Base-by-base conservation (phyloP, 2,888 invertebrate genomes). In the Gymnosoma rotundatum region DNA sequence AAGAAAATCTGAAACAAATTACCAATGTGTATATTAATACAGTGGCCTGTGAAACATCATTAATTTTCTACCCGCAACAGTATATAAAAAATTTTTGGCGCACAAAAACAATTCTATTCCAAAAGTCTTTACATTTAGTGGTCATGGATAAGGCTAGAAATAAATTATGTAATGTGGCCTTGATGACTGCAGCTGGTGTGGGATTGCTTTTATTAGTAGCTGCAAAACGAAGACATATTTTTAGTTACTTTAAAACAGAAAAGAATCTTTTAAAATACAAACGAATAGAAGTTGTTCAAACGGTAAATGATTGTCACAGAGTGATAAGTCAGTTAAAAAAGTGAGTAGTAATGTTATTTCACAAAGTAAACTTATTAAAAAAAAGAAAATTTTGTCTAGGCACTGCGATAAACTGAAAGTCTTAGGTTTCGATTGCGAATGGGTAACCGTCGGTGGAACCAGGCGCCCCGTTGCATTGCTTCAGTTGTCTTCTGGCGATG, bases 351-450 rank as follows among this genome's bases (percentile, higher is more conserved):
- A 32, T 25, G 2, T 32, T 32, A 7, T 50, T 32, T 16, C 2
- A 56, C 8, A 1, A 56, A 25, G 7, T 25, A 16, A 5, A 25
- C 20, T 72, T 25, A 14, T 58, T 48, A 25, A 0, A 21, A 3
- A 54, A 9, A 10, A 38, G 38, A 38, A 10, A 48, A 12, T 14
- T n/a, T 12, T 50, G 3, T 60, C 4, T 20, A 90, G 90, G 16
- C 89, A 92, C 88, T 89, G 90, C 67, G 80, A 86, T 50, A 83
- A 89, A 12, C 92, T 93, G 58, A 91, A 91, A 88, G 94, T 95
- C 0, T 89, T 97, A 48, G 97, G 97, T 8, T 95, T 97, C 89
- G 97, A 97, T 89, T 96, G 96, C 90, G 97, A 97, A 91, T 97
- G 96, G 97, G 95, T 95, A 0, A 94, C 94, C 0, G 92, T 93